Evolutionary conservation across 2,113 vertebrate genomes (phyloP).

Genomic region (Pelodiscus sinensis): DNA sequence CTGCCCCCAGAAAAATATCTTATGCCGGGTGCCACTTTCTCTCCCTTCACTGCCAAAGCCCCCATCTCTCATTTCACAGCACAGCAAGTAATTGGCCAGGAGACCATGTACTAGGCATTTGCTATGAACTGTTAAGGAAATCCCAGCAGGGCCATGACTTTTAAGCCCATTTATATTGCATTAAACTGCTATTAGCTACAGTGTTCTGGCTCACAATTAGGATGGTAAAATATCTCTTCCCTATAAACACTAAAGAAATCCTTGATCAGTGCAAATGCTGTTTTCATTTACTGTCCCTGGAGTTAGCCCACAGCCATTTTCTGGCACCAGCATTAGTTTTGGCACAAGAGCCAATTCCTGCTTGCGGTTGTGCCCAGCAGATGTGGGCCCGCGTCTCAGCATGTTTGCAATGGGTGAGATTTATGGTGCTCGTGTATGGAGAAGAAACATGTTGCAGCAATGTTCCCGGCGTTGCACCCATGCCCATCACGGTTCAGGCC

Average conservation of each 20-base stretch:
- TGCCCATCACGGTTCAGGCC: not conserved
- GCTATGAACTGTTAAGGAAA: conserved; percentile 53
- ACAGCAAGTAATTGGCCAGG: conserved; percentile 27
- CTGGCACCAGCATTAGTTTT: not conserved
- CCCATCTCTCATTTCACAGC: conserved; percentile 16
- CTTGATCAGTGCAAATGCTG: conserved; percentile 34
- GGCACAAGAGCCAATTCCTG: not conserved
- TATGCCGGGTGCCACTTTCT: not conserved
- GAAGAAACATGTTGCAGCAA: not conserved
- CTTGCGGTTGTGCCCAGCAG: not conserved
- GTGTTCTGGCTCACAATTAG: conserved; percentile 61
- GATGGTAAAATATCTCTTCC: conserved; percentile 47
- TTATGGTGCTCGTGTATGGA: not conserved
- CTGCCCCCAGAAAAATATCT: conserved; percentile 22
- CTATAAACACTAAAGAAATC: conserved; percentile 55
- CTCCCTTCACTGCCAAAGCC: not conserved
- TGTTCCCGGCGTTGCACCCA: not conserved
- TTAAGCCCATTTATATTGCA: conserved; percentile 73
- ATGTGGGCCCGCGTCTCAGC: not conserved
- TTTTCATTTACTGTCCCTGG: conserved; percentile 39
- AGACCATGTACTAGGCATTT: conserved; percentile 55
- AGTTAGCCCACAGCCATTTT: not conserved
- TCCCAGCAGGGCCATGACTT: conserved; percentile 51
- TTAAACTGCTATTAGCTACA: conserved; percentile 63
- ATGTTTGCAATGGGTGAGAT: not conserved